Evolutionary conservation across 1,140 invertebrate species (phyloP).

Genomic region (Heliconius congener): DNA sequence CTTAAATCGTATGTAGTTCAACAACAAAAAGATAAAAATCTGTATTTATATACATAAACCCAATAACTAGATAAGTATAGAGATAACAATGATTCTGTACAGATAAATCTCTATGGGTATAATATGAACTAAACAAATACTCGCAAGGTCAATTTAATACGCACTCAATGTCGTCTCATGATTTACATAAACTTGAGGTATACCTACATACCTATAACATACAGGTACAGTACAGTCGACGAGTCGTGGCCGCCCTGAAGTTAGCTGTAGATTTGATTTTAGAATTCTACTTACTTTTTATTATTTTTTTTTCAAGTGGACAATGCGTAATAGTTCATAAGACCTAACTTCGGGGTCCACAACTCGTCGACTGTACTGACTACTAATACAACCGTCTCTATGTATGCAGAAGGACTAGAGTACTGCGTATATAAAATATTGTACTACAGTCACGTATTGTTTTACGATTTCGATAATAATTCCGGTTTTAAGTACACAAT

Average conservation of each 20-base stretch:
- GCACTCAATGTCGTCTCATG: neutral
- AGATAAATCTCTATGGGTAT: neutral
- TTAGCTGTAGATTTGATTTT: too few relatives aligned
- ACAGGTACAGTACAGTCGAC: neutral
- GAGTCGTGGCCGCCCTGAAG: too few relatives aligned
- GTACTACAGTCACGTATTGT: neutral
- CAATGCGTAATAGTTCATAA: neutral
- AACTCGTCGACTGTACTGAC: too few relatives aligned
- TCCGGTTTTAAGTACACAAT: neutral
- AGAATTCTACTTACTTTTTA: too few relatives aligned
- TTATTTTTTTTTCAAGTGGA: too few relatives aligned
- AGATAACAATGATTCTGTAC: slow-evolving; percentile 1
- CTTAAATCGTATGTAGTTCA: neutral
- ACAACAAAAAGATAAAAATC: neutral
- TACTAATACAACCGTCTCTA: too few relatives aligned
- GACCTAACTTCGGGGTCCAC: neutral
- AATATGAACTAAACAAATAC: neutral
- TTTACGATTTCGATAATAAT: slow-evolving; percentile 8
- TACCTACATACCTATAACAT: neutral
- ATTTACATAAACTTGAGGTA: neutral
- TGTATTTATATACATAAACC: neutral
- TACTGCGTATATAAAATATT: slow-evolving; percentile 8
- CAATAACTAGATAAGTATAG: neutral
- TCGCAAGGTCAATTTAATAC: slow-evolving; percentile 7
- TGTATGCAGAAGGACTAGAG: neutral